Evolutionary conservation across 2,113 vertebrate genomes (phyloP).

Genomic region (Heliornis fulica): DNA sequence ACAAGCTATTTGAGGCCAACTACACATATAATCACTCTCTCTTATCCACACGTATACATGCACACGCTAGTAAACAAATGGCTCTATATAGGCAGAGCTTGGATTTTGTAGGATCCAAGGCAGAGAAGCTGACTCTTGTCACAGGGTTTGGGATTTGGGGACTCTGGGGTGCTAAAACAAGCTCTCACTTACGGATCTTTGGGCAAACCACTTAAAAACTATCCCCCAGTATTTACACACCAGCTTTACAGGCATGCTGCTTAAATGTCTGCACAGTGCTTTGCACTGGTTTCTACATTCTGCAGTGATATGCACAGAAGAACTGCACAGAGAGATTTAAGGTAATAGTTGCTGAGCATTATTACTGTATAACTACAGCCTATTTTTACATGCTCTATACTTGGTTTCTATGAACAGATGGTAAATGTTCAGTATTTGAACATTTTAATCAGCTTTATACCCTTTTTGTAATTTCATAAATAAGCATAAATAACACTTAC

Average conservation of each 20-base stretch:
- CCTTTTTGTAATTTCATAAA: constrained; percentile 52
- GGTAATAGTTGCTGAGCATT: neutral
- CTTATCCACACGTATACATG: neutral
- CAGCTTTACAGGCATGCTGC: neutral
- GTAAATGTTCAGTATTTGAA: constrained; percentile 17
- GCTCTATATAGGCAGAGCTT: constrained; percentile 48
- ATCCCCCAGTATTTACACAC: neutral
- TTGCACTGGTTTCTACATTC: constrained; percentile 7
- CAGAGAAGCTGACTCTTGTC: neutral
- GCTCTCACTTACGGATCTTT: neutral
- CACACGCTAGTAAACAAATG: neutral
- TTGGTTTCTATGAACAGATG: constrained; percentile 47
- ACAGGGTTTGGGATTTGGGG: neutral
- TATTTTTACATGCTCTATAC: constrained; percentile 20
- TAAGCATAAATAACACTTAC: constrained; percentile 71
- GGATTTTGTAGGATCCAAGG: constrained; percentile 67
- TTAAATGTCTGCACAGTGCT: constrained; percentile 15
- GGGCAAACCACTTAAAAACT: neutral
- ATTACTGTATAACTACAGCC: constrained; percentile 1
- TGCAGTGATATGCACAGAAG: neutral
- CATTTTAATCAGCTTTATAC: neutral
- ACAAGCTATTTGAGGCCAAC: neutral
- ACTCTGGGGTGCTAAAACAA: neutral
- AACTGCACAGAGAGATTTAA: neutral
- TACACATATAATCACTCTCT: neutral